phyloP scores from a whole-genome alignment of 2,797 vertebrate species.

The Limosa lapponica region DNA sequence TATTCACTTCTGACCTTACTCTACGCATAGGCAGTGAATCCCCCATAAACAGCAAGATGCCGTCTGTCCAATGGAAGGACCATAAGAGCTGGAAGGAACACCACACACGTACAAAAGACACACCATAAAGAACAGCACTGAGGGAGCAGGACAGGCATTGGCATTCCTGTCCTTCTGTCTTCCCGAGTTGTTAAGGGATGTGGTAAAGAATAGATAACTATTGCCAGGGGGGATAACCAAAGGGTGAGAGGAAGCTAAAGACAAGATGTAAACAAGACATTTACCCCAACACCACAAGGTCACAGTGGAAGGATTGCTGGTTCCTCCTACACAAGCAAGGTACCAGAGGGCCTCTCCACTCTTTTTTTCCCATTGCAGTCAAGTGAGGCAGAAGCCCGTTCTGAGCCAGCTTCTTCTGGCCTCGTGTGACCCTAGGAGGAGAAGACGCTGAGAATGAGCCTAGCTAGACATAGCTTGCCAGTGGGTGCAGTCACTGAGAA shows the following conservation, averaged over 20 bases:
- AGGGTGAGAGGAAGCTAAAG: neutral
- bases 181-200: fast-evolving
- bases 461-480: neutral
- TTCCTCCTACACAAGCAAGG: neutral
- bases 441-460: neutral
- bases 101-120: fast-evolving
- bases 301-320: neutral
- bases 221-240: neutral
- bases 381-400: neutral
- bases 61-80: neutral
- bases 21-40: neutral
- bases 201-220: neutral
- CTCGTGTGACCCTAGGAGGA: neutral
- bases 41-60: neutral
- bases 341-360: neutral
- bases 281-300: neutral
- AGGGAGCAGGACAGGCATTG: neutral
- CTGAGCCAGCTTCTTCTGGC: neutral
- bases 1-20: neutral
- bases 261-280: neutral
- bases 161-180: neutral
- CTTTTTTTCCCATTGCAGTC: neutral
- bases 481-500: slow-evolving; percentile 30
- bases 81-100: neutral
- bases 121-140: neutral